Evolutionary conservation across 2,888 invertebrate species (phyloP), one percentile per base, ranked within the genome.

Genomic region (Agrotis clavis): DNA sequence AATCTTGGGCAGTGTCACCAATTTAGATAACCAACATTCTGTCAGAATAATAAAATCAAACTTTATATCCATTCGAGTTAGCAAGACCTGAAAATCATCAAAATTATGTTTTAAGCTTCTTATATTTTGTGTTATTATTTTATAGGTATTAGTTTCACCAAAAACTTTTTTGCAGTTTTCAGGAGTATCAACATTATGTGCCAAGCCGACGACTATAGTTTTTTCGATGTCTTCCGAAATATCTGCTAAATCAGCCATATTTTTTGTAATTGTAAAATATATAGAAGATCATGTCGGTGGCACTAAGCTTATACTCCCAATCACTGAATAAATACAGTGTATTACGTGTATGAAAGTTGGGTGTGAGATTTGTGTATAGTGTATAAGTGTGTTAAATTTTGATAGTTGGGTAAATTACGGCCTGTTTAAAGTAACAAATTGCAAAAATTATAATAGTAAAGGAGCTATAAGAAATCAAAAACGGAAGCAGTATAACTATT

Each of bases 21-120:
- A 3, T 41, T 45, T 45, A 41, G 41, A 1, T 16, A 21, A 16
- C 60, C 60, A 60, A 16, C 60, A 60, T 45, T 60, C 60, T 1
- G 60, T 60, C 21, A 60, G 21, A 19, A 60, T 16, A 14, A 60
- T 60, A 41, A 45, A 60, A 45, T 60, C 60, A 60, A 60, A 60
- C 16, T 60, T 16, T 9, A 60, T 60, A 45, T 60, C 19, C 4
- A 60, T 19, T 19, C 4, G 14, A 16, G 9, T 45, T 16, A 60
- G 45, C 21, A 60, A 45, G 19, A 60, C 45, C n/a, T 60, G 16
- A 45, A 60, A 41, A 3, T 60, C 60, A 60, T 60, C 60, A 3
- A 56, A 56, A 56, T 56, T 56, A 11, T 56, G 56, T 18, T 56
- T 56, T 9, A 56, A 30, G 19, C 56, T 56, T 30, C 56, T 56